Conservation (phyloP, 2,113 vertebrate genomes). For the Parus major region DNA sequence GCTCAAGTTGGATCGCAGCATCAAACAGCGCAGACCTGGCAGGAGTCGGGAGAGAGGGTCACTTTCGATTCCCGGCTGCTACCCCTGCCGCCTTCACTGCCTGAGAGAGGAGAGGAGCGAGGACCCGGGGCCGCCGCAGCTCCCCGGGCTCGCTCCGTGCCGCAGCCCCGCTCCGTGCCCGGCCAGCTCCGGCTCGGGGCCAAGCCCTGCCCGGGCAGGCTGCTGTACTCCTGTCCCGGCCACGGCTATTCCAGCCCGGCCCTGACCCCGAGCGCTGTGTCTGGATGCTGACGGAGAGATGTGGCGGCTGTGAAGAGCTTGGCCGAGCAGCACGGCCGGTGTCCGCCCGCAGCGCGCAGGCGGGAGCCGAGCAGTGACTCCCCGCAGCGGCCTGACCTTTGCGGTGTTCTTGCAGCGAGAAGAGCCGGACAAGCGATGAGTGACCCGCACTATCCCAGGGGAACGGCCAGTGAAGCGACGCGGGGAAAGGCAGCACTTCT, state of each 20-base stretch:
- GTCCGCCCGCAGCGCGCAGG: neutral
- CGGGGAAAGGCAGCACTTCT: neutral
- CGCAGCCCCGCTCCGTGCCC: no score
- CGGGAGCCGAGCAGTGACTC: neutral
- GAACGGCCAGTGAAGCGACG: neutral
- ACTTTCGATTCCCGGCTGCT: neutral
- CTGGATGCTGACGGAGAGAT: rapidly evolving
- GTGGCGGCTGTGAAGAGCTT: neutral
- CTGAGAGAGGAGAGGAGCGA: neutral
- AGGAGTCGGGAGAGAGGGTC: neutral
- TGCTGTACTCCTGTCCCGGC: neutral
- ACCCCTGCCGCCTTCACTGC: neutral
- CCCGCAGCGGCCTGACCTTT: neutral
- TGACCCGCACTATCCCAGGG: neutral
- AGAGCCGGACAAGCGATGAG: neutral
- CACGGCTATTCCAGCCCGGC: neutral
- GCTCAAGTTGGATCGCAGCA: neutral
- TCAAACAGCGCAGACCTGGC: neutral
- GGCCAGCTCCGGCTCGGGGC: neutral
- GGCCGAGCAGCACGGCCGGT: rapidly evolving
- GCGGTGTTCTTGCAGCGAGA: neutral
- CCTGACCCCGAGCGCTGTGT: neutral
- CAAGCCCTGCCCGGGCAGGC: neutral
- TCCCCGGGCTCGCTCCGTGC: neutral
- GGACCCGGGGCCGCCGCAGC: neutral